Evolutionary conservation across 1,140 invertebrate genomes (phyloP).

Genomic region (Aphaenogaster floridana): DNA sequence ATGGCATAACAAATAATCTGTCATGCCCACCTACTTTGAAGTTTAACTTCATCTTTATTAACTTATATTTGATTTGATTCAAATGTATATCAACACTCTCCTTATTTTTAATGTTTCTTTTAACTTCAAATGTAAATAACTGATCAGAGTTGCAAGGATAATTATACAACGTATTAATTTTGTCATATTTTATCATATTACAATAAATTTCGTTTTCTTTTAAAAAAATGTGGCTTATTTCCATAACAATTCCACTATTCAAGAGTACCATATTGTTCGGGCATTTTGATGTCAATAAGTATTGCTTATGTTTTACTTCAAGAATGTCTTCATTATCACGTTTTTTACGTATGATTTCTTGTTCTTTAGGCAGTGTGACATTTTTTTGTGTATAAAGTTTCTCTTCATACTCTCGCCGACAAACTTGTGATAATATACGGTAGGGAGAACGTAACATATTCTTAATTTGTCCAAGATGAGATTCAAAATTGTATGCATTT

Average conservation of each 20-base stretch:
- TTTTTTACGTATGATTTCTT: constrained; percentile 13
- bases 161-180: not conserved
- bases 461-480: not conserved
- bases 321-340: not conserved
- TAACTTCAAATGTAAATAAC: constrained; percentile 2
- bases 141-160: constrained; percentile 13
- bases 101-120: not conserved
- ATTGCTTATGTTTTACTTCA: constrained; percentile 11
- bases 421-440: not conserved
- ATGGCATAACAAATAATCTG: too few relatives aligned
- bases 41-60: not conserved
- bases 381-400: not conserved
- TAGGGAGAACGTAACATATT: constrained; percentile 22
- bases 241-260: constrained; percentile 18
- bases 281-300: constrained; percentile 19
- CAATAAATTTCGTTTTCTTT: constrained; percentile 2
- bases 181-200: constrained; percentile 15
- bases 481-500: constrained; percentile 16
- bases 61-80: not conserved
- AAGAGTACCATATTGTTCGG: not conserved
- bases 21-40: too few relatives aligned
- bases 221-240: not conserved
- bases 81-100: not conserved
- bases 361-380: not conserved
- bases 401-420: not conserved